These are phyloP conservation scores for Galeopterus variegatus DNA, from an alignment of 2,113 vertebrate genomes.

Conservation along the genomic window DNA sequence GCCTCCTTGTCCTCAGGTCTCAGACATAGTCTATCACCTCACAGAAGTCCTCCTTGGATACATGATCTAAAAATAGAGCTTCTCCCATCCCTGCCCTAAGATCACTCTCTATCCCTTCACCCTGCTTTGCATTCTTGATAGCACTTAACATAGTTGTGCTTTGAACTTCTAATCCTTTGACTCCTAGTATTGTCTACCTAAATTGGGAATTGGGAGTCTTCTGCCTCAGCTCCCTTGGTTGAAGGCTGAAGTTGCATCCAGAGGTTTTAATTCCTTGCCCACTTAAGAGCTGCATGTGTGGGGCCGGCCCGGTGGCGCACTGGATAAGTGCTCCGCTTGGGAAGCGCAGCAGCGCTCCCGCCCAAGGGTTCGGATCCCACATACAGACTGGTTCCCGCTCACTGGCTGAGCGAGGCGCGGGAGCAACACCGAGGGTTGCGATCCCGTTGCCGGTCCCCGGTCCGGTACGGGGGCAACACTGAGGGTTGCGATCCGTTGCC, in stretches of 20 bases:
- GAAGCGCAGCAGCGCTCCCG: no score
- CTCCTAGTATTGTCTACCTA: not conserved
- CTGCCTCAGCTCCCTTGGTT: not conserved
- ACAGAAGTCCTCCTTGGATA: not conserved
- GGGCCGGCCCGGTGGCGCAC: no score
- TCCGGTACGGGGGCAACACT: no score
- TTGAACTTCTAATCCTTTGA: not conserved
- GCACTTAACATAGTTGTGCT: not conserved
- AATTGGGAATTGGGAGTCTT: not conserved
- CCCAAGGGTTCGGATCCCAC: no score
- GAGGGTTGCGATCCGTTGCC: no score
- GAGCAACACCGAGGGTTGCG: no score
- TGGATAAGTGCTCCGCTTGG: no score
- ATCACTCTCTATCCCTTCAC: not conserved
- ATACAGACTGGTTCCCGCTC: no score
- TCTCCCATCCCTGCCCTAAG: no score
- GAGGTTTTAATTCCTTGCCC: not conserved
- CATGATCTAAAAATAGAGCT: not conserved
- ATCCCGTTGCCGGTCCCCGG: no score
- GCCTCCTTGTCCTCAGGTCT: not conserved
- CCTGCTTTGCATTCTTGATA: not conserved
- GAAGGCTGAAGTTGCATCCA: not conserved
- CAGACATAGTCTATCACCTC: not conserved
- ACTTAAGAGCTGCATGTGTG: constrained; percentile 1
- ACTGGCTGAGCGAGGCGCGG: no score